Base-by-base conservation (phyloP, 2,797 vertebrate genomes). In the Anniella stebbinsi region DNA sequence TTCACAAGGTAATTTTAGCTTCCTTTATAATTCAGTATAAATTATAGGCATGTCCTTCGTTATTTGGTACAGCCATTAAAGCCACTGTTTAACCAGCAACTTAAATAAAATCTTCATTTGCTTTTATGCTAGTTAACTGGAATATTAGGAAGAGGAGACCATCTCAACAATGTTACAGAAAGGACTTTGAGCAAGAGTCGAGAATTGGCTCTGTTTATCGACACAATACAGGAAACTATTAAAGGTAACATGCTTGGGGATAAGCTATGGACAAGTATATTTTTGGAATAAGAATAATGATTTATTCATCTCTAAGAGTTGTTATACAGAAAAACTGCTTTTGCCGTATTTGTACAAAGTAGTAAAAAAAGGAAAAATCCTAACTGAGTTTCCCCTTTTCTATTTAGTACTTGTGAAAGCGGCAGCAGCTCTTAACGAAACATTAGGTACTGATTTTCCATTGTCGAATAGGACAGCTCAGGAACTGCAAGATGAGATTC, bases 391-490 rank as follows among this genome's bases (percentile, higher is more conserved):
- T n/a, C 87, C 93, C 90, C 33, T 93, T 90, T 96, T 60, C 18
- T 91, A 30, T 78, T 30, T 78, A 99, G 99, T 91, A 38, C 97
- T 99, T 87, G 94, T 95, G 80, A 94, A 96, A 93, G 96, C 97
- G 95, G 97, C 96, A 60, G 25, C 60, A 63, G 97, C 90, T n/a
- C 91, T 99, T 70, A 98, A 99, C 92, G 95, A 96, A 93, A 98
- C 97, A 0, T 54, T 93, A 51, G 95, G 92, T 10, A 89, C 94
- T 84, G 96, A 97, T 91, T 90, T 97, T 4, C 96, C 96, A 0
- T 91, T 97, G 9, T 95, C 96, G 89, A 97, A 97, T 92, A 96
- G 95, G 30, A 94, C 95, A 0, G 89, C 97, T 91, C 96, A 96
- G 87, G 94, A 75, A 13, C 95, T 98, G 78, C 95, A 97, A 87